Base-by-base conservation (phyloP, 2,888 invertebrate species). In the Adela reaumurella region DNA sequence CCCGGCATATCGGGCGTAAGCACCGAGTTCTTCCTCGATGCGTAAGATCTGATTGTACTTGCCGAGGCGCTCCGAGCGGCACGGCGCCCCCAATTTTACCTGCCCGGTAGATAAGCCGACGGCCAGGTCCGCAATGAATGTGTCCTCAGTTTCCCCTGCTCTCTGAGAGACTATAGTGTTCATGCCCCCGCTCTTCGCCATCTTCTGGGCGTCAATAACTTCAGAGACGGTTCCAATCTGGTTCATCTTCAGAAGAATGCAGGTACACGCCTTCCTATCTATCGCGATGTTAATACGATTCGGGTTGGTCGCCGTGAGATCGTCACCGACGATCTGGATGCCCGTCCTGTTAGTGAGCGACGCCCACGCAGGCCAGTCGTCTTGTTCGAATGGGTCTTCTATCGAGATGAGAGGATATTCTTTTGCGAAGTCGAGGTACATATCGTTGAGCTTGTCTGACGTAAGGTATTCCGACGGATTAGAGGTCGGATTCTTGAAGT, bases 351-450 rank as follows among this genome's bases (percentile, higher is more conserved):
- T 81, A 48, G 92, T 92, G 57, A 95, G 83, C 58, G 79, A 82
- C 48, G 87, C 80, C 96, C 97, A 99, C 14, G 97, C 95, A 6
- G 87, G 88, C 98, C 98, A 99, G 70, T 97, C 94, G 68, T 99
- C 98, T 78, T 99, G 97, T 68, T 99, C 98, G 74, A 97, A 99
- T 58, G 97, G 97, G 86, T 99, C 99, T 69, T 99, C 99, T 70
- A 99, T 98, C 52, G 97, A 96, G 2, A 92, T 90, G 66, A 99
- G 91, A n/a, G 92, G 92, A 67, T 93, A 98, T 54, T 93, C 90
- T 63, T 90, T 90, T 61, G 95, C 88, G 76, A 94, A 97, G 52
- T 89, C 90, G 63, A 90, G 83, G 74, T 99, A 99, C 50, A 98
- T 73, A 41, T 89, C 90, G 42, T 87, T 86, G 53, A 99, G 79